phyloP scores from a whole-genome alignment of 1,140 invertebrate species.

The Maniola jurtina region DNA sequence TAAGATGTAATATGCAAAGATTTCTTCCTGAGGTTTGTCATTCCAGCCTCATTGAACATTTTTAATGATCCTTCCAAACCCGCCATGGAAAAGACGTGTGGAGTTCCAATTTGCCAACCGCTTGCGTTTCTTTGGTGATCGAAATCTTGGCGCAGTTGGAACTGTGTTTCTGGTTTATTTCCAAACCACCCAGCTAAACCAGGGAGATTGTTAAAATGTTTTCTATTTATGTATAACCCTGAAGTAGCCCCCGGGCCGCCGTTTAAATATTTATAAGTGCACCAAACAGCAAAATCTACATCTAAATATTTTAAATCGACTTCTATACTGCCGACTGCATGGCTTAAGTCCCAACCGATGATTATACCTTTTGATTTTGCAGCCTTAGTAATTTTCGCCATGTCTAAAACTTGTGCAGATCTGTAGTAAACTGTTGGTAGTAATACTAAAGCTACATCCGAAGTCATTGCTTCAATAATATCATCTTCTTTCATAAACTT shows the following conservation, averaged over 20 bases:
- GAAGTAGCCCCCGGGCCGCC: constrained; percentile 58
- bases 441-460: constrained; percentile 55
- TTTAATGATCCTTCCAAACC: constrained; percentile 55
- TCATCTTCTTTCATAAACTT: constrained; percentile 54
- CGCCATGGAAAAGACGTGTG: constrained; percentile 53
- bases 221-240: constrained; percentile 59
- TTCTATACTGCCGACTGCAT: constrained; percentile 53
- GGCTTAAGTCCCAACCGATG: constrained; percentile 66
- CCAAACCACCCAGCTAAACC: constrained; percentile 66
- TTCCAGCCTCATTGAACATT: constrained; percentile 53
- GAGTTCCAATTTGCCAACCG: constrained; percentile 65
- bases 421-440: constrained; percentile 61
- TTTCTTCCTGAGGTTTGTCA: constrained; percentile 55
- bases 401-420: constrained; percentile 61
- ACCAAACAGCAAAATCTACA: constrained; percentile 66
- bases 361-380: constrained; percentile 51
- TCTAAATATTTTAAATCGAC: constrained; percentile 54
- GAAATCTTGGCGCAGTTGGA: constrained; percentile 56
- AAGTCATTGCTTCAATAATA: constrained; percentile 57
- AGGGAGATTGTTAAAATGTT: constrained; percentile 52
- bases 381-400: constrained; percentile 51
- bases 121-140: constrained; percentile 55
- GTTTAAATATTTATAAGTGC: constrained; percentile 69
- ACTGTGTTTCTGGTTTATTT: constrained; percentile 56
- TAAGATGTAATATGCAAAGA: constrained; percentile 60